These are phyloP conservation scores for Meteorus sp. DNA, from an alignment of 1,140 invertebrate genomes.

Conservation along the genomic window DNA sequence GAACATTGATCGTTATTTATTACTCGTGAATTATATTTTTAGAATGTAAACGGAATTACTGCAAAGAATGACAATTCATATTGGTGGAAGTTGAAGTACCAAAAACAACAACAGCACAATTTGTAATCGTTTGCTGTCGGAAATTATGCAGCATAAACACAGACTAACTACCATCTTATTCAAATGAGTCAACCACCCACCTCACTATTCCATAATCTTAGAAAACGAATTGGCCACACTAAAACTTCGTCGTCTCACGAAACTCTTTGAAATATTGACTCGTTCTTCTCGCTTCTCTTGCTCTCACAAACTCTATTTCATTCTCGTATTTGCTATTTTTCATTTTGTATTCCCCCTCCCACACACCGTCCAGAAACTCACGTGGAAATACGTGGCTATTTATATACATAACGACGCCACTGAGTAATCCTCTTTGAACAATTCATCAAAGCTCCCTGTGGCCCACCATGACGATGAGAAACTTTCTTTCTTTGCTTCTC, in stretches of 20 bases:
- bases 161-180: slow-evolving; percentile 57
- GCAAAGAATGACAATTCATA: background rate
- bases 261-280: slow-evolving; percentile 4
- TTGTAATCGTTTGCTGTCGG: slow-evolving; percentile 58
- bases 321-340: too few relatives aligned
- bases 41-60: too few relatives aligned
- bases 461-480: too few relatives aligned
- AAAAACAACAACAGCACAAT: slow-evolving; percentile 37
- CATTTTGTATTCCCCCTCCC: too few relatives aligned
- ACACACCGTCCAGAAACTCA: too few relatives aligned
- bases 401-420: too few relatives aligned
- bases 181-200: slow-evolving; percentile 42
- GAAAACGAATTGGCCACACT: background rate
- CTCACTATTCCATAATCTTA: too few relatives aligned
- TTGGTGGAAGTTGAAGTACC: background rate
- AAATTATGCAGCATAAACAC: slow-evolving; percentile 50
- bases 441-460: slow-evolving; percentile 7
- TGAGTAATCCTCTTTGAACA: background rate
- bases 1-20: too few relatives aligned
- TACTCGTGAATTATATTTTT: too few relatives aligned
- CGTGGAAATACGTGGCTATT: too few relatives aligned
- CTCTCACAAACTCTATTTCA: background rate
- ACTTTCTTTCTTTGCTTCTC: too few relatives aligned
- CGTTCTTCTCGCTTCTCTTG: background rate
- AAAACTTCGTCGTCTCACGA: background rate